Evolutionary conservation across 2,888 invertebrate genomes (phyloP), one percentile per base, ranked within the genome.

Genomic region (Nowickia ferox): DNA sequence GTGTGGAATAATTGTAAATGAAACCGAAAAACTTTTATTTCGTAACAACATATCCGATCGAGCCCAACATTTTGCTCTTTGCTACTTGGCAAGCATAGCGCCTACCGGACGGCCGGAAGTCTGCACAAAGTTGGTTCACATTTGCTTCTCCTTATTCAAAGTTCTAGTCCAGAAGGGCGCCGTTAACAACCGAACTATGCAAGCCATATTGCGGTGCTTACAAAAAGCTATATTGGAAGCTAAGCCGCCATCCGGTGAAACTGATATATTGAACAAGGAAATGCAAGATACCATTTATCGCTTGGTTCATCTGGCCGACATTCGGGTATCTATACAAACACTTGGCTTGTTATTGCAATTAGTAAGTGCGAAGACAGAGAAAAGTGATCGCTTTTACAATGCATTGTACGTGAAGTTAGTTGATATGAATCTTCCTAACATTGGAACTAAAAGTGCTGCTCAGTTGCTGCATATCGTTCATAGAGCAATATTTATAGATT

Each of bases 81-180:
- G 99, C 91, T 97, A 98, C 91, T 93, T 99, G 46, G 96, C 97
- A 65, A 97, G 98, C 92, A 96, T 98, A 91, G 95, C 95, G 86
- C 91, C 92, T 0, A 93, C 98, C 53, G 95, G 95, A 9, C 95
- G 95, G 76, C 95, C 96, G 4, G 96, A 97, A 88, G 94, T 98
- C 17, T 98, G 99, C 0, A 95, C 95, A 88, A 96, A 95, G 88
- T 93, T 99, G 46, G 96, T 99, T 61, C 94, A 96, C 87, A 96
- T 99, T 69, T 99, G 99, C 92, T 98, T 99, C 92, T 96, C 97
- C 0, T 97, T 99, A 92, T 99, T 99, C 94, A 98, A 98, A 93
- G 96, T 97, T 68, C 95, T 96, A 79, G 95, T 98, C 8, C 97
- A 98, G 38, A 91, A 91, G 92, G 96, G 96, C 3, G 96, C 97